These are phyloP conservation scores for Alces alces DNA, from an alignment of 2,113 vertebrate genomes.

Conservation along the genomic window DNA sequence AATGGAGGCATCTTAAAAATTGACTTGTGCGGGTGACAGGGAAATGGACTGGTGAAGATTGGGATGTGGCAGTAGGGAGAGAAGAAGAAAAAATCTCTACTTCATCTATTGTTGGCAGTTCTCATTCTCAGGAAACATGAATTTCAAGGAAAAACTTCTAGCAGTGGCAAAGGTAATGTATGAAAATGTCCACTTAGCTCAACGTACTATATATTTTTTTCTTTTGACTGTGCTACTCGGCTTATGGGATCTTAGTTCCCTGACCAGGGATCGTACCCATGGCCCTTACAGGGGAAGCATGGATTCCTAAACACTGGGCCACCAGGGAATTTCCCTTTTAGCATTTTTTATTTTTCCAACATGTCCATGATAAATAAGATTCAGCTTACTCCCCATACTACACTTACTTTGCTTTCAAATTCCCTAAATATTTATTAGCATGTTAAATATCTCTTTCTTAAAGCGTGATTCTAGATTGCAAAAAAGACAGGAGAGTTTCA, in stretches of 20 bases:
- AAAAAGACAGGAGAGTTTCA: background rate
- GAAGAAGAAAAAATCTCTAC: background rate
- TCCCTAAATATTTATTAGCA: background rate
- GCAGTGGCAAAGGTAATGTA: background rate
- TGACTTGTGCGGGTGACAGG: background rate
- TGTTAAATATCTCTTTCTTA: background rate
- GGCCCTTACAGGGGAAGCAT: background rate
- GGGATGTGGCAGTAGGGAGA: background rate
- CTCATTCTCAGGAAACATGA: background rate
- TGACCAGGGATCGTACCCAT: background rate
- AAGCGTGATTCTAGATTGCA: background rate
- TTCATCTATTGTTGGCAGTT: background rate
- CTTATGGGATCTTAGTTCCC: background rate
- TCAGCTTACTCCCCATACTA: background rate
- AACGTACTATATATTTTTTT: background rate
- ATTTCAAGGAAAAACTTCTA: background rate
- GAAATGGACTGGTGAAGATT: background rate
- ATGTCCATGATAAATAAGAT: background rate
- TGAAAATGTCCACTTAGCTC: background rate
- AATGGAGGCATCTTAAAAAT: background rate
- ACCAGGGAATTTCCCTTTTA: background rate
- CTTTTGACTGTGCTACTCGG: background rate
- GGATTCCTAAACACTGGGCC: background rate
- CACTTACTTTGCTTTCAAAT: background rate
- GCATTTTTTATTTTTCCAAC: background rate